phyloP scores from a whole-genome alignment of 2,113 vertebrate species.

The Ardeotis arabs region DNA sequence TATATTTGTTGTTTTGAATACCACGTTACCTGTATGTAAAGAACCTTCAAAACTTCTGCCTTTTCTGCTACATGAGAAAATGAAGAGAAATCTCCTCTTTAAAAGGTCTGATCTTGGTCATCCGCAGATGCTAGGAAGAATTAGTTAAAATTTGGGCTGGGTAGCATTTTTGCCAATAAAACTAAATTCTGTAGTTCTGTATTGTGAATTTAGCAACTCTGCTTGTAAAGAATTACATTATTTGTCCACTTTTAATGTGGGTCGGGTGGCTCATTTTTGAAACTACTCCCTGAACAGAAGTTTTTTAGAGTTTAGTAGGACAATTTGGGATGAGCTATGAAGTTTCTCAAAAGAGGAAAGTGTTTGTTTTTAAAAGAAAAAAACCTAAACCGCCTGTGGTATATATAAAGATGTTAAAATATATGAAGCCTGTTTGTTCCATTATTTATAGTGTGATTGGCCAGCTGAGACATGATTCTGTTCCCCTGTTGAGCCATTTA shows the following conservation, averaged over 20 bases:
- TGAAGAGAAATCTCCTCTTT: neutral
- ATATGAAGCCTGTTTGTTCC: neutral
- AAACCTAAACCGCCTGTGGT: accelerated
- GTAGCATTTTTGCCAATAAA: neutral
- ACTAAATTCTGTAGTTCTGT: neutral
- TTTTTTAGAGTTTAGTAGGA: neutral
- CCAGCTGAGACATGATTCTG: neutral
- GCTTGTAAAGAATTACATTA: neutral
- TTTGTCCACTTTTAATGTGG: neutral
- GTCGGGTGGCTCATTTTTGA: neutral
- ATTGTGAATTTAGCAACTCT: neutral
- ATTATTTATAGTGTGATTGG: neutral
- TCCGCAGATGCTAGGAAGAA: neutral
- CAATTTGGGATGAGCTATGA: neutral
- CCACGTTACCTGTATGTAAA: accelerated
- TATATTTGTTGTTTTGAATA: neutral
- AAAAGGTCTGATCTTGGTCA: neutral
- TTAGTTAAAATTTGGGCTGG: neutral
- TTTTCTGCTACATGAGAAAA: neutral
- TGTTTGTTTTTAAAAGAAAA: neutral
- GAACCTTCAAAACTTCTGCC: neutral
- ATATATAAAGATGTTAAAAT: neutral
- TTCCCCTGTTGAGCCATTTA: neutral
- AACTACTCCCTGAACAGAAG: neutral
- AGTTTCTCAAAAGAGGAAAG: neutral